Base-by-base conservation (phyloP, 2,113 vertebrate species). In the Coracopsis vasa region DNA sequence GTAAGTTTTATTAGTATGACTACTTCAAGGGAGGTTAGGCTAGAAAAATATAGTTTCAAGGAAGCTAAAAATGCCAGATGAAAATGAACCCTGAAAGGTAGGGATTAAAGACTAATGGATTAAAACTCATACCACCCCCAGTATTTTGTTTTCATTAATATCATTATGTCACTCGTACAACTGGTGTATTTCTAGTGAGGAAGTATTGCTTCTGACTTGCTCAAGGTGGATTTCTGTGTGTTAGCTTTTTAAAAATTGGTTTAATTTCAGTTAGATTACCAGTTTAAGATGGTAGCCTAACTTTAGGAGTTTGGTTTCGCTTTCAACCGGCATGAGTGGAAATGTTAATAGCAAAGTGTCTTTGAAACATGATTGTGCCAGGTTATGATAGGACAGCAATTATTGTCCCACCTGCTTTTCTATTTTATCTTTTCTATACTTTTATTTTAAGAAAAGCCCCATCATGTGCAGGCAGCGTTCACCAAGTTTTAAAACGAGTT, bases 41-140 rank as follows among this genome's bases (percentile, higher is more conserved):
- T 10, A 33, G 35, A 56, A 86, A 39, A 45, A 37, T 2, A 5
- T 16, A 12, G 6, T 86, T 6, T 62, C 7, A 2, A 18, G n/a
- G 23, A 47, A 29, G 13, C 35, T 48, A 7, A 78, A 86, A 88
- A 35, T 16, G 11, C 9, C 48, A 4, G 21, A 14, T 73, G 51
- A 35, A 45, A 62, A 17, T 27, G 29, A 88, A 39, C 1, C 1
- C 13, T 33, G 41, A 64, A 82, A 66, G 28, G 18, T 0, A 5
- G 2, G 37, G 2, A 47, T 69, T 61, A 41, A 61, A 33, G 17
- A 72, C 20, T 8, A 18, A 11, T 33, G 53, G 18, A 33, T 33
- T 13, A 54, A 70, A 54, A 7, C 5, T 39, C 0, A 0, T 72
- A 7, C 17, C 13, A 25, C 41, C 23, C 8, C 17, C 8, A 3